Base-by-base conservation (phyloP, 2,797 vertebrate genomes). In the Pempheris klunzingeri region DNA sequence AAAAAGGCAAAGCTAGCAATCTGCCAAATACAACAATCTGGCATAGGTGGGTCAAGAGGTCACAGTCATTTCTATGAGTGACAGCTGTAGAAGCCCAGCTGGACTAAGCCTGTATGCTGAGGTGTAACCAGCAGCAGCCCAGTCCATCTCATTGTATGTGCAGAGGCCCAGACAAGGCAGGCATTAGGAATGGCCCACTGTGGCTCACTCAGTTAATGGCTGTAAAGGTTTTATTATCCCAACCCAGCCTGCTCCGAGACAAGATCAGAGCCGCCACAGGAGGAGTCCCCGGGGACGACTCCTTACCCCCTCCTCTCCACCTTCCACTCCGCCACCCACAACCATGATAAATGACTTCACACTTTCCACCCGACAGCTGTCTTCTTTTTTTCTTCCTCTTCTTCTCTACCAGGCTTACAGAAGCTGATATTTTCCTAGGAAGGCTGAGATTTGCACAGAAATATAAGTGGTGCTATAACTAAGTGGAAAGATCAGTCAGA, bases 211-310 rank as follows among this genome's bases (percentile, higher is more conserved):
- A 49, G 81, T 83, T 85, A 88, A 89, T 69, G 74, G 77, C 80
- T 87, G 86, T 84, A 83, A 89, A 85, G 81, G 83, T 87, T 89
- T 91, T 91, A 91, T 90, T 87, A 92, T 84, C 88, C 83, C 65
- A 34, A 24, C 67, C 82, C 73, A 80, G 84, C 55, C 77, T 76
- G 73, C 70, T 61, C 65, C 1, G 61, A 90, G 88, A 90, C 82
- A 85, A 89, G 82, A 89, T 92, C 83, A 81, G 80, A 90, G 87
- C 80, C 82, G 71, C 88, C 86, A 85, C 81, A 85, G 83, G 75
- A 84, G 62, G 78, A 81, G 59, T 89, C 86, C 77, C 86, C 3
- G 17, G 81, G 78, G 91, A 91, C 7, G 24, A 78, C 81, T 77
- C 75, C 76, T 70, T 44, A 73, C 59, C 69, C 73, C 75, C 73